phyloP scores from a whole-genome alignment of 2,113 vertebrate genomes.

The Clarias batrachus region DNA sequence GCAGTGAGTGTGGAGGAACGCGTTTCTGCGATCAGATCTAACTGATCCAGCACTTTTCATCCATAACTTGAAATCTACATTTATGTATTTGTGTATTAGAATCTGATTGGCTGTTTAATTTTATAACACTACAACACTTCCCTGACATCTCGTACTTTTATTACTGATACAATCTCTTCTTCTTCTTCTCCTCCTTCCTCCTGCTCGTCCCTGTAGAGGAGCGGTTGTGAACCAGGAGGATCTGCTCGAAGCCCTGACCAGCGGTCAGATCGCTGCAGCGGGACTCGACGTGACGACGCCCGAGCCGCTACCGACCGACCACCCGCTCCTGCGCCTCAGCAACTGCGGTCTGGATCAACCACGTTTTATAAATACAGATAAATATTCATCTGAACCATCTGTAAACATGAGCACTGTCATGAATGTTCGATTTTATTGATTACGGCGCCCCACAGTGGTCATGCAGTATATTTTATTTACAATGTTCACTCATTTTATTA shows the following conservation, averaged over 20 bases:
- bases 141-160: neutral
- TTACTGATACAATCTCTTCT: neutral
- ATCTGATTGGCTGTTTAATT: neutral
- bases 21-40: neutral
- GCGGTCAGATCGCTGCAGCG: conserved; percentile 68
- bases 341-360: conserved; percentile 66
- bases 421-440: too few relatives aligned
- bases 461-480: too few relatives aligned
- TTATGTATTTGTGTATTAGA: neutral
- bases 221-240: conserved; percentile 72
- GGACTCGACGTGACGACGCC: conserved; percentile 69
- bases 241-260: conserved; percentile 67
- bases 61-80: neutral
- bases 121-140: neutral
- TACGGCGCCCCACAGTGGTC: too few relatives aligned
- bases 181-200: too few relatives aligned
- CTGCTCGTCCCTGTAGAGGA: conserved; percentile 57
- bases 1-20: neutral
- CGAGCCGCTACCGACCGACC: conserved; percentile 71
- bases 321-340: conserved; percentile 71
- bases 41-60: neutral
- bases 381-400: neutral
- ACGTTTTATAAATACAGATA: neutral
- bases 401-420: neutral
- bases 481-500: too few relatives aligned